Conservation (phyloP, 2,113 vertebrate species). For the Saccopteryx leptura region DNA sequence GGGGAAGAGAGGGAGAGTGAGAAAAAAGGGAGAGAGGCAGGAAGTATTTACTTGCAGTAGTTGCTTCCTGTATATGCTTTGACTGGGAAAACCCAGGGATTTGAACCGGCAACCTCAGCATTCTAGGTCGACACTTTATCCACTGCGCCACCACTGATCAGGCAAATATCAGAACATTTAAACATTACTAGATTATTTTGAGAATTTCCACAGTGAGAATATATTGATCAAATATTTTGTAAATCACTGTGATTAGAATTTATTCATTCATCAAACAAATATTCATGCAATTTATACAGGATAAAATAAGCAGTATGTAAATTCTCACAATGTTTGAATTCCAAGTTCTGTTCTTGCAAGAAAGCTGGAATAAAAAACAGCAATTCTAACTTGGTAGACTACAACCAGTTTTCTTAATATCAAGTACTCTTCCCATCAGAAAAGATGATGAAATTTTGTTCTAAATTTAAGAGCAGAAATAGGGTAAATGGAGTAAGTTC, state of each 20-base stretch:
- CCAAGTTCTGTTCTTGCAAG: neutral
- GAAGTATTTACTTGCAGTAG: too few species aligned
- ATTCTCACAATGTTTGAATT: neutral
- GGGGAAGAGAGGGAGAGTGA: too few species aligned
- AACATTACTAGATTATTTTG: neutral
- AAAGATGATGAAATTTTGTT: neutral
- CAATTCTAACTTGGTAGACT: neutral
- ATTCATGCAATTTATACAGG: neutral
- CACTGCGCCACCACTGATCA: too few species aligned
- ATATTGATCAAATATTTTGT: neutral
- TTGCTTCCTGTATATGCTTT: too few species aligned
- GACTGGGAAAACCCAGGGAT: too few species aligned
- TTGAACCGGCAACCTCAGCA: too few species aligned
- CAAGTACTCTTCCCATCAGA: neutral
- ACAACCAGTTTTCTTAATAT: neutral
- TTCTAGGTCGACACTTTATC: too few species aligned
- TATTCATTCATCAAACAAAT: constrained; percentile 2
- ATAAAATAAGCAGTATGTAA: neutral
- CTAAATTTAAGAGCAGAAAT: neutral
- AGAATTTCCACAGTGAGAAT: neutral
- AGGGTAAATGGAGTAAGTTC: neutral
- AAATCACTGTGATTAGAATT: neutral
- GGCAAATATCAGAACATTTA: neutral
- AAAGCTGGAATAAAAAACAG: neutral
- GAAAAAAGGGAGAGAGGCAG: too few species aligned